A percentile compares a stretch with the other conserved stretches of the same genome.
These are phyloP conservation scores for Chirona hameri DNA, from an alignment of 2,888 invertebrate species.

Conservation along the genomic window DNA sequence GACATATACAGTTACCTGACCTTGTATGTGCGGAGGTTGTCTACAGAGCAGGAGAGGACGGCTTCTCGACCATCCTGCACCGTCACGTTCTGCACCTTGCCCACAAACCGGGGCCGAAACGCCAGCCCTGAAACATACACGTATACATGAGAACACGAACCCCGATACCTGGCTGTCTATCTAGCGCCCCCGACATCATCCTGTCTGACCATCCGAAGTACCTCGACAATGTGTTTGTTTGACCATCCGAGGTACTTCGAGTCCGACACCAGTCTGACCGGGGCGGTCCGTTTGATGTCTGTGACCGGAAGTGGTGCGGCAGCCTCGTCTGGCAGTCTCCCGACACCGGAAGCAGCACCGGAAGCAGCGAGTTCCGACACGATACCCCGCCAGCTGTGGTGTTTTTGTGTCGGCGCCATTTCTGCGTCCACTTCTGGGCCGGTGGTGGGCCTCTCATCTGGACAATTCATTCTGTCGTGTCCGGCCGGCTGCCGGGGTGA, in stretches of 20 bases:
- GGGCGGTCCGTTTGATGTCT: constrained; percentile 44
- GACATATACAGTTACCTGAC: constrained; percentile 51
- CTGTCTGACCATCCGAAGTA: too few relatives aligned
- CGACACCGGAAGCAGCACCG: too few relatives aligned
- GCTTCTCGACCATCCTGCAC: constrained; percentile 84
- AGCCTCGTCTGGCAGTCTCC: too few relatives aligned
- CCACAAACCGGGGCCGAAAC: constrained; percentile 72
- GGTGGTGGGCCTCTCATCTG: not conserved
- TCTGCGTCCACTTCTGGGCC: not conserved
- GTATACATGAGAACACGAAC: not conserved
- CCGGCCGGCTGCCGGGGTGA: not conserved
- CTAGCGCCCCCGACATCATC: too few relatives aligned
- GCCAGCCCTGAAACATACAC: not conserved
- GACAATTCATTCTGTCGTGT: not conserved
- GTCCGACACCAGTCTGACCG: too few relatives aligned
- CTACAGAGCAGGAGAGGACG: constrained; percentile 80
- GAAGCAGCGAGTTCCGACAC: too few relatives aligned
- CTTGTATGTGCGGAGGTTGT: constrained; percentile 80
- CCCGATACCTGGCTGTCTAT: too few relatives aligned
- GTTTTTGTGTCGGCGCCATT: not conserved
- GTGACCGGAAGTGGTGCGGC: constrained; percentile 53
- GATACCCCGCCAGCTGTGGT: too few relatives aligned
- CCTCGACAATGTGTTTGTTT: too few relatives aligned
- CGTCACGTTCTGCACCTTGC: constrained; percentile 84
- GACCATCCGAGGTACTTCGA: too few relatives aligned